Conservation (phyloP, 2,797 vertebrate species). For the Menidia menidia region DNA sequence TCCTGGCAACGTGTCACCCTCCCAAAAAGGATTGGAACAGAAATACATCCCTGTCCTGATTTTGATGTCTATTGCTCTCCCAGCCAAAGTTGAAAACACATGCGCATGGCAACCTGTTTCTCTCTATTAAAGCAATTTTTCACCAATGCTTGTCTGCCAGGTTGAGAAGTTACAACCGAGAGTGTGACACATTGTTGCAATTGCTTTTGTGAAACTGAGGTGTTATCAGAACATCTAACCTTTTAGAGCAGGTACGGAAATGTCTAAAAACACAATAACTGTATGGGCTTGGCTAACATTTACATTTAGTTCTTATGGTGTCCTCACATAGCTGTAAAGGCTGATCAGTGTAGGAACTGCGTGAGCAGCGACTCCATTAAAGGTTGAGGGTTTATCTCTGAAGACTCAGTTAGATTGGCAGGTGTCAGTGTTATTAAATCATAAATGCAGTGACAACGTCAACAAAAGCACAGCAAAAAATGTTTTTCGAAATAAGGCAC, state of each 20-base stretch:
- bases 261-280: constrained; percentile 9
- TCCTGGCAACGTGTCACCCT: constrained; percentile 51
- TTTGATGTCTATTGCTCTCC: constrained; percentile 47
- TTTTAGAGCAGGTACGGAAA: constrained; percentile 16
- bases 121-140: constrained; percentile 46
- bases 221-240: constrained; percentile 13
- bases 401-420: too few species aligned
- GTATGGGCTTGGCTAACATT: not conserved
- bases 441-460: too few species aligned
- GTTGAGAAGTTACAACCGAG: constrained; percentile 6
- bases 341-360: too few species aligned
- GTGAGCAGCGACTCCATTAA: too few species aligned
- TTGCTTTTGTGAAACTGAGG: constrained; percentile 22
- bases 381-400: too few species aligned
- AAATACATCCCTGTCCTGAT: constrained; percentile 37
- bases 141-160: constrained; percentile 13
- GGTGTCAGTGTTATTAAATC: too few species aligned
- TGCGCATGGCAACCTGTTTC: constrained; percentile 20
- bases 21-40: constrained; percentile 38
- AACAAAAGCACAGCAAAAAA: too few species aligned
- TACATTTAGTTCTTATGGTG: not conserved
- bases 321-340: not conserved
- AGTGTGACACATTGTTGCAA: not conserved
- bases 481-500: too few species aligned
- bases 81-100: constrained; percentile 20